A percentile compares a stretch with the other conserved stretches of the same genome.
Evolutionary conservation across 1,140 invertebrate genomes (phyloP).

Genomic region (Heliconius eleuchia): DNA sequence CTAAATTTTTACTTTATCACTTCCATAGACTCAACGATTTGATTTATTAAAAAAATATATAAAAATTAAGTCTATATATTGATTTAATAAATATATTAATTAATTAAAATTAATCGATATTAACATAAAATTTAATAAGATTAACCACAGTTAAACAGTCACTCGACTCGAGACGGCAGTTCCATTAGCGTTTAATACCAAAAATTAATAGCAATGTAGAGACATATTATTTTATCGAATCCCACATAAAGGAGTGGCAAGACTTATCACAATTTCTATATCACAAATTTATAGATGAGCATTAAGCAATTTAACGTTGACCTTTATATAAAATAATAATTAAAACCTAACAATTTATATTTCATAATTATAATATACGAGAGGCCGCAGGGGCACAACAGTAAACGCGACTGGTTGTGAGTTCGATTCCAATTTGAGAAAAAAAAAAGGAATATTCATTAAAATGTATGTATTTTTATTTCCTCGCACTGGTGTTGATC

Average conservation of each 20-base stretch:
- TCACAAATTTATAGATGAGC: neutral
- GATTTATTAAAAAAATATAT: too few species aligned
- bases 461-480: too few species aligned
- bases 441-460: too few species aligned
- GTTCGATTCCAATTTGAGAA: too few species aligned
- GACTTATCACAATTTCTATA: conserved; percentile 1
- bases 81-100: too few species aligned
- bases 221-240: conserved; percentile 3
- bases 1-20: too few species aligned
- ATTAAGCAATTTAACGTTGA: neutral
- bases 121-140: neutral
- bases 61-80: too few species aligned
- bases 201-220: conserved; percentile 3
- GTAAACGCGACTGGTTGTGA: too few species aligned
- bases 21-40: too few species aligned
- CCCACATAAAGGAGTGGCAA: neutral
- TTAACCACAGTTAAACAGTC: neutral
- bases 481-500: too few species aligned
- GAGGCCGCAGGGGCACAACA: too few species aligned
- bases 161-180: neutral
- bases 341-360: neutral
- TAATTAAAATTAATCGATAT: neutral
- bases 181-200: neutral
- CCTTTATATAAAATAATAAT: neutral
- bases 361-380: neutral